These are phyloP conservation scores for Nephrotoma flavescens DNA, from an alignment of 2,888 invertebrate genomes.

Conservation along the genomic window DNA sequence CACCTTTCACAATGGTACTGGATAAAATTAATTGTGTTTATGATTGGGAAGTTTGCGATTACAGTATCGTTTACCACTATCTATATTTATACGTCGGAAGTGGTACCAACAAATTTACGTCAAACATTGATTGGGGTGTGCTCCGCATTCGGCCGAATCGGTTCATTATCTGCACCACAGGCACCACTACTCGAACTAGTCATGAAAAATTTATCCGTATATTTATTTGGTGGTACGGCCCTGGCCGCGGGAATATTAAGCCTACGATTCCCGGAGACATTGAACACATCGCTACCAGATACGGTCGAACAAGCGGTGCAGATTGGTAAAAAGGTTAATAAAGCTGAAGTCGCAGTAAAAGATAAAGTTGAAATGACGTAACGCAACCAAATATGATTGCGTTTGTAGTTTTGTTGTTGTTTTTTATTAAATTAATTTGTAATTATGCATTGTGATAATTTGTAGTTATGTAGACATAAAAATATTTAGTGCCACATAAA, in stretches of 20 bases:
- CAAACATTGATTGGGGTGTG: conserved; percentile 50
- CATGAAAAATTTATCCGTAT: conserved; percentile 29
- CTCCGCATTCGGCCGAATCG: conserved; percentile 53
- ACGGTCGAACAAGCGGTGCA: conserved; percentile 38
- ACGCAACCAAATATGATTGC: neutral
- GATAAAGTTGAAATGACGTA: neutral
- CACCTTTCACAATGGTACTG: conserved; percentile 18
- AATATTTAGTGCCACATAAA: neutral
- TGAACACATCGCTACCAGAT: conserved; percentile 38
- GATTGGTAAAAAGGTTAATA: conserved; percentile 14
- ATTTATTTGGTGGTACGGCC: conserved; percentile 37
- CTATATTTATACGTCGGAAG: conserved; percentile 53
- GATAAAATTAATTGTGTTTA: conserved; percentile 28
- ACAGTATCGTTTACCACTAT: conserved; percentile 50
- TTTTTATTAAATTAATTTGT: neutral
- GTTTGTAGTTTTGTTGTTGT: too few species aligned
- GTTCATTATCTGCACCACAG: conserved; percentile 55
- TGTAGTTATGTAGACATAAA: neutral
- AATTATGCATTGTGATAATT: neutral
- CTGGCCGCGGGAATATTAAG: conserved; percentile 36
- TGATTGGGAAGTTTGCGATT: conserved; percentile 49
- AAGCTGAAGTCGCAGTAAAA: neutral
- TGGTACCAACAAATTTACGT: conserved; percentile 53
- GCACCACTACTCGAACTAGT: conserved; percentile 38
- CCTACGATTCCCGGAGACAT: conserved; percentile 40